These are phyloP conservation scores for Lycia hirtaria DNA, from an alignment of 2,888 invertebrate species.

Conservation along the genomic window DNA sequence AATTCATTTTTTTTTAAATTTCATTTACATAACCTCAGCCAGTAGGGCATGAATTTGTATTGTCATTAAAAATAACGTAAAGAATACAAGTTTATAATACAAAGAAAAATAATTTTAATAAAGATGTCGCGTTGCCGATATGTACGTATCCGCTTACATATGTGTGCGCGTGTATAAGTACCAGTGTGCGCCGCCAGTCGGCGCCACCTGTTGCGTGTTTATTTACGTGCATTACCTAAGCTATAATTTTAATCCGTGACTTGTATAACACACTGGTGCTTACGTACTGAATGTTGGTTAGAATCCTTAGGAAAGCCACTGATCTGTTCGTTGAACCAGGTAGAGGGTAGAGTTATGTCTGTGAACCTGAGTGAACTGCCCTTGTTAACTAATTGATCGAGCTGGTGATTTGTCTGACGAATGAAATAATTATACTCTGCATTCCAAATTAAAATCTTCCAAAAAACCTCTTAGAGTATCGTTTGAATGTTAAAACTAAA, in stretches of 20 bases:
- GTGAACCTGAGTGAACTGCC: slow-evolving; percentile 3
- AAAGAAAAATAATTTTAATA: too few relatives aligned
- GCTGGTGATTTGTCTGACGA: too few relatives aligned
- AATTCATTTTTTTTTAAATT: too few relatives aligned
- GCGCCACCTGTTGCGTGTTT: slow-evolving; percentile 11
- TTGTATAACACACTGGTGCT: not conserved
- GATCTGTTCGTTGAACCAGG: slow-evolving; percentile 6
- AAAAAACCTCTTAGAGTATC: too few relatives aligned
- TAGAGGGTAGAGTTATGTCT: too few relatives aligned
- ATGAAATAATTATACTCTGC: too few relatives aligned
- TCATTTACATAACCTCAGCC: too few relatives aligned
- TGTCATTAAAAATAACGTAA: not conserved
- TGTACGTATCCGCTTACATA: slow-evolving; percentile 18
- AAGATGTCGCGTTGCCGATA: slow-evolving; percentile 20
- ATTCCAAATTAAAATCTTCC: too few relatives aligned
- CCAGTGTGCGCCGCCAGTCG: not conserved
- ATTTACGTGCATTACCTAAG: slow-evolving; percentile 2
- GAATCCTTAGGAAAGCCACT: slow-evolving; percentile 23
- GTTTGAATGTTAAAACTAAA: too few relatives aligned
- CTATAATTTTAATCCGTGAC: slow-evolving; percentile 5
- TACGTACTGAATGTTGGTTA: slow-evolving; percentile 3
- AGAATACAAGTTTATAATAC: too few relatives aligned
- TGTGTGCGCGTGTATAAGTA: slow-evolving; percentile 11
- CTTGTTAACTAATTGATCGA: too few relatives aligned
- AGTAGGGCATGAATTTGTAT: too few relatives aligned